Evolutionary conservation across 2,888 invertebrate species (phyloP).

Genomic region (Peribatodes rhomboidaria): DNA sequence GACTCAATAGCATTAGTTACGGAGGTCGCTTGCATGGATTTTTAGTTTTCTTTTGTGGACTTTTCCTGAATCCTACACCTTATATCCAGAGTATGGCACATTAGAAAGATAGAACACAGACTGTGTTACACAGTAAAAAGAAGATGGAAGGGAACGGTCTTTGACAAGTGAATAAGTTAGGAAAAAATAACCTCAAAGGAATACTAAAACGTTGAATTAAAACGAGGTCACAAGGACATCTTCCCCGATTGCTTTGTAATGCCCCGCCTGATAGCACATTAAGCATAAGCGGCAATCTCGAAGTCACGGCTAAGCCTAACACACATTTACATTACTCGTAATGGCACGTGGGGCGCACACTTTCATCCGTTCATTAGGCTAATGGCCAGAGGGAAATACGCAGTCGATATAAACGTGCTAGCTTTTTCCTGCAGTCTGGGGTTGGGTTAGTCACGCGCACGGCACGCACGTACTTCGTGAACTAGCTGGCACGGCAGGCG

Average conservation of each 20-base stretch:
- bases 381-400: constrained; percentile 45
- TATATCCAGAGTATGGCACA: too few relatives aligned
- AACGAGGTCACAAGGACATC: neutral
- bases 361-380: constrained; percentile 50
- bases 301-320: constrained; percentile 42
- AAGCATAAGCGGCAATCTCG: constrained; percentile 31
- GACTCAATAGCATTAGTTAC: neutral
- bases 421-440: constrained; percentile 39
- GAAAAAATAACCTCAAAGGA: neutral
- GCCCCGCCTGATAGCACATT: constrained; percentile 35
- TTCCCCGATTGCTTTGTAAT: constrained; percentile 17
- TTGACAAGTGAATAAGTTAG: too few relatives aligned
- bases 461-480: constrained; percentile 9
- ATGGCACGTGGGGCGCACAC: constrained; percentile 44
- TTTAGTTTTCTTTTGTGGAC: neutral
- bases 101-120: too few relatives aligned
- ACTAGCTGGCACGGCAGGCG: constrained; percentile 1
- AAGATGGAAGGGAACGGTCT: too few relatives aligned
- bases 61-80: too few relatives aligned
- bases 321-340: constrained; percentile 42
- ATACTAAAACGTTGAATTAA: neutral
- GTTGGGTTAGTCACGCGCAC: constrained; percentile 14
- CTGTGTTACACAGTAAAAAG: too few relatives aligned
- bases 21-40: neutral
- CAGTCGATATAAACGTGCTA: constrained; percentile 42